Percentiles rank a stretch among this genome's conserved stretches.
Evolutionary conservation across 1,140 invertebrate genomes (phyloP).

Genomic region (Andricus grossulariae): DNA sequence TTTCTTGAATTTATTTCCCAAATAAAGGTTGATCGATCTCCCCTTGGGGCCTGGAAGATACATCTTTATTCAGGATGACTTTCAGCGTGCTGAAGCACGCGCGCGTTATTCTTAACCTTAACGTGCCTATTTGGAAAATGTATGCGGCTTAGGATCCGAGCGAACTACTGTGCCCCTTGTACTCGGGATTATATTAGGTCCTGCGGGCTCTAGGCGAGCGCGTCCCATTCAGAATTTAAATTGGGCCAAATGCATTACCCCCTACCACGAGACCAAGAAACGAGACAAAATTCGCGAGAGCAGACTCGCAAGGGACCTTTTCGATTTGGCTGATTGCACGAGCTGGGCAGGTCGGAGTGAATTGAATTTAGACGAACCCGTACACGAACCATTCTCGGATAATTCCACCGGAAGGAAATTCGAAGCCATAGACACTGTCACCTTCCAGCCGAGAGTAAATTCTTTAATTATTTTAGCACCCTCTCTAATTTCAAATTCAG

Average conservation of each 20-base stretch:
- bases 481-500: too few relatives aligned
- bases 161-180: slow-evolving; percentile 53
- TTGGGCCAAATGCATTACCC: slow-evolving; percentile 58
- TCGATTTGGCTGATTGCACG: slow-evolving; percentile 27
- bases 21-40: not conserved
- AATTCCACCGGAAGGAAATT: not conserved
- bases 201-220: slow-evolving; percentile 48
- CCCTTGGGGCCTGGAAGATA: not conserved
- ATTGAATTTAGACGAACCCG: slow-evolving; percentile 14
- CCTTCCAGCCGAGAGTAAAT: too few relatives aligned
- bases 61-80: slow-evolving; percentile 7
- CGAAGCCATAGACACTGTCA: not conserved
- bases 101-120: slow-evolving; percentile 55
- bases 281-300: slow-evolving; percentile 48
- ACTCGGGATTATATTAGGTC: slow-evolving; percentile 63
- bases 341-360: not conserved
- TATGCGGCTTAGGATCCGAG: slow-evolving; percentile 56
- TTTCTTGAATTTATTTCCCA: too few relatives aligned
- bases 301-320: slow-evolving; percentile 27
- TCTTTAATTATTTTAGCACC: not conserved
- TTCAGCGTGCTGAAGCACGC: slow-evolving; percentile 47
- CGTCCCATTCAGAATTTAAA: slow-evolving; percentile 62
- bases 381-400: not conserved
- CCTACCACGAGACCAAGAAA: slow-evolving; percentile 51
- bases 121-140: slow-evolving; percentile 61